A percentile compares a stretch with the other conserved stretches of the same genome.
phyloP scores from a whole-genome alignment of 1,140 invertebrate genomes.

The Vanessa atalanta region DNA sequence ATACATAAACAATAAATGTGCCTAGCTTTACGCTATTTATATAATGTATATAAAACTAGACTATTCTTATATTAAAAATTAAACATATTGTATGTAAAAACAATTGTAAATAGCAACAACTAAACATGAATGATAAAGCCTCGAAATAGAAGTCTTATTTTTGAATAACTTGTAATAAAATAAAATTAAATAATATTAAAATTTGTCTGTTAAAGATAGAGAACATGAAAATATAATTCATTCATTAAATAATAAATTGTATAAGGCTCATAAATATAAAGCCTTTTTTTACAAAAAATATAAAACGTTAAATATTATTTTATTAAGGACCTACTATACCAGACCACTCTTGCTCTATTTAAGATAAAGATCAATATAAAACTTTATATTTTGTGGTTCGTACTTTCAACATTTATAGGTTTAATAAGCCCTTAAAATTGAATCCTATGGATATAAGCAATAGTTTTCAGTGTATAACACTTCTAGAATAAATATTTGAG shows the following conservation, averaged over 20 bases:
- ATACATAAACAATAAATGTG: slow-evolving; percentile 22
- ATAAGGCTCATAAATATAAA: slow-evolving; percentile 2
- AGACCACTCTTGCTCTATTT: neutral
- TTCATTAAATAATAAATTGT: slow-evolving; percentile 15
- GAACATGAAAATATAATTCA: slow-evolving; percentile 28
- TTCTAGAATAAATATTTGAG: slow-evolving; percentile 67
- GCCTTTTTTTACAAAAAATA: slow-evolving; percentile 9
- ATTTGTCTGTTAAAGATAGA: slow-evolving; percentile 11
- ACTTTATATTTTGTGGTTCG: slow-evolving; percentile 1
- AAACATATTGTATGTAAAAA: slow-evolving; percentile 63
- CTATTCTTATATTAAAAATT: slow-evolving; percentile 47
- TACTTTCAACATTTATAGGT: slow-evolving; percentile 10
- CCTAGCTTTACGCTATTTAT: slow-evolving; percentile 21
- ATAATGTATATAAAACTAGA: slow-evolving; percentile 22
- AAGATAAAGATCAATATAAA: slow-evolving; percentile 7
- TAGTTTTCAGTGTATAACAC: slow-evolving; percentile 65
- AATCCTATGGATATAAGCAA: slow-evolving; percentile 58
- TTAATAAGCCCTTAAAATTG: slow-evolving; percentile 33
- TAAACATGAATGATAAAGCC: slow-evolving; percentile 67
- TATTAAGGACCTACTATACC: slow-evolving; percentile 11
- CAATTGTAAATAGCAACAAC: slow-evolving; percentile 77
- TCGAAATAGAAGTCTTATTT: slow-evolving; percentile 60
- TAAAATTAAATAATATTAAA: slow-evolving; percentile 31
- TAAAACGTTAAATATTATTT: slow-evolving; percentile 11
- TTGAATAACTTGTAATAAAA: slow-evolving; percentile 38